Base-by-base conservation (phyloP, 2,888 invertebrate genomes). In the Achlya flavicornis region DNA sequence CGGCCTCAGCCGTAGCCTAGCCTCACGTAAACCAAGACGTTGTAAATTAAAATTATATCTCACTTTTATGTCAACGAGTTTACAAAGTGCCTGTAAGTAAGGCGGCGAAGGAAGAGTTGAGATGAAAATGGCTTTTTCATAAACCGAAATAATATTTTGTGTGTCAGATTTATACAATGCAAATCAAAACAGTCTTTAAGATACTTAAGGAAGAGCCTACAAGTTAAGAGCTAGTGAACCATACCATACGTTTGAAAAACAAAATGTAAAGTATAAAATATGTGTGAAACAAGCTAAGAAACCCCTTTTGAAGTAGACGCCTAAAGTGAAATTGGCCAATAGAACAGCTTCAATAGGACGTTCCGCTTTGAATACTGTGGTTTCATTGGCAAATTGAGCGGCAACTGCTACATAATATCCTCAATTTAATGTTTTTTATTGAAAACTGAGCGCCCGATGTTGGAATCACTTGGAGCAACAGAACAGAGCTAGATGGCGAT, bases 41-140 rank as follows among this genome's bases (percentile, higher is more conserved):
- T 76, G 72, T 74, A 78, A 75, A 77, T 78, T 78, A 71, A 74
- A 75, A 70, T 70, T 69, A 62, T 61, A 26, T 63, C 60, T 61
- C 60, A 48, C 35, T 57, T 61, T 61, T 58, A 35, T 43, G 46
- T 58, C 46, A 58, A 19, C 64, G 58, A 35, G 57, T 61, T 5
- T 61, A 63, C 63, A 53, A 46, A n/a, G 46, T 41, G 12, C 41
- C 41, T 41, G 12, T 41, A 12, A 41, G 12, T 19, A 19, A 2
- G 19, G 10, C 10, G 4, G 8, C 8, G 10, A 14, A 38, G 10
- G 38, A 10, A 38, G 53, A 19, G 53, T 53, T 53, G 10, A 53
- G 3, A 53, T 19, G 19, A 19, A 53, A 53, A 53, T 53, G 53
- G 0, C 53, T n/a, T 48, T 48, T 19, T 53, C 53, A 19, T 53